Evolutionary conservation across 2,797 vertebrate species (phyloP).

Genomic region (Tangara arthus): DNA sequence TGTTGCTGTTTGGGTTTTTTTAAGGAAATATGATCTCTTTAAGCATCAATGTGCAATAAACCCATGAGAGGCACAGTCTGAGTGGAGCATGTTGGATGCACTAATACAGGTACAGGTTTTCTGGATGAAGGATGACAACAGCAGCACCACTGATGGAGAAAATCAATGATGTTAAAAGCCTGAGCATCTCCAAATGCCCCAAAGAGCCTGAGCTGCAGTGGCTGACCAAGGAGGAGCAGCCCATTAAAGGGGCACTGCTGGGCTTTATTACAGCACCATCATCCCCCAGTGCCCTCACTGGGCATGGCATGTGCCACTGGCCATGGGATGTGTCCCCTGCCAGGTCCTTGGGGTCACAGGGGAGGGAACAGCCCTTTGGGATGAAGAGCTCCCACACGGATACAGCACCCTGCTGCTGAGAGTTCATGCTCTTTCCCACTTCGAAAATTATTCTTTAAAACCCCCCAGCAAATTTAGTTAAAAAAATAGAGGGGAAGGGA

Average conservation of each 20-base stretch:
- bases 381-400: background rate
- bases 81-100: background rate
- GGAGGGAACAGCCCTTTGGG: background rate
- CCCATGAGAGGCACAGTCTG: background rate
- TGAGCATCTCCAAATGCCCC: background rate
- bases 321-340: background rate
- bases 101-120: background rate
- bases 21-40: background rate
- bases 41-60: background rate
- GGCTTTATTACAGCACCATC: background rate
- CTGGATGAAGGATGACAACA: background rate
- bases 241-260: background rate
- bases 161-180: background rate
- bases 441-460: background rate
- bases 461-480: background rate
- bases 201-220: background rate
- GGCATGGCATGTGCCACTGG: background rate
- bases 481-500: background rate
- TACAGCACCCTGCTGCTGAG: fast-evolving
- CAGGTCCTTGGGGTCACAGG: fast-evolving
- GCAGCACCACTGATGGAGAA: background rate
- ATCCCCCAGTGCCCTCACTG: background rate
- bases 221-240: background rate
- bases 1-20: background rate
- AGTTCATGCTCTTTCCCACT: background rate